Base-by-base conservation (phyloP, 2,888 invertebrate genomes). In the Agrochola circellaris region DNA sequence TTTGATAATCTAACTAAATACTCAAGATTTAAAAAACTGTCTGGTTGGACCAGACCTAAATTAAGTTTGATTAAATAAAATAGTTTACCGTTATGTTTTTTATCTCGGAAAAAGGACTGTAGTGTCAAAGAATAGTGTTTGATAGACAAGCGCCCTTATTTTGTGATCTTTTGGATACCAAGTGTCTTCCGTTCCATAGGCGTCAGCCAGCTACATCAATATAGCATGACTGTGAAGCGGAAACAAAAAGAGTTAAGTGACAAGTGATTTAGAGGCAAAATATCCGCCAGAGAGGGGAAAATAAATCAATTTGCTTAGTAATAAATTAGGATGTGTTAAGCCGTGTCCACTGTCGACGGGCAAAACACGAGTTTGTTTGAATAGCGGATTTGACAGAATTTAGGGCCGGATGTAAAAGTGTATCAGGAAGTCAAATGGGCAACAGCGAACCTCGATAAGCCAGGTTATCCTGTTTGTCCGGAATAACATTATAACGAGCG, bases 151-250 rank as follows among this genome's bases (percentile, higher is more conserved):
- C 0, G 97, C 97, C 71, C 97, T 94, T 83, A 93, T 90, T 82
- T 96, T 92, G 1, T 95, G 85, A 80, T 97, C 97, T 87, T 96
- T 97, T 0, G 97, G 97, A 88, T 97, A 98, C 42, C 97, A 90
- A 1, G 94, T 85, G 76, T 97, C 97, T 82, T 97, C 93, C 77
- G 96, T 95, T 1, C 95, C 97, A 84, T 97, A 97, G 79, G 95
- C 96, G 68, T 95, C 95, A 0, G 95, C 95, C 51, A 97, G 88
- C 89, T 97, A 97, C 67, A 93, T 91, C 6, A 95, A 84, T 68
- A 97, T 97, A 5, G 97, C 96, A 79, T 97, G 97, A 82, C 97
- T 97, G 89, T 20, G 90, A 92, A 70, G 65, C 79, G 26, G 17
- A 81, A 76, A 85, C 68, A 84, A 81, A 68, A 79, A 73, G 26